Evolutionary conservation across 2,113 vertebrate species (phyloP).

Genomic region (Lichenostomus cassidix): DNA sequence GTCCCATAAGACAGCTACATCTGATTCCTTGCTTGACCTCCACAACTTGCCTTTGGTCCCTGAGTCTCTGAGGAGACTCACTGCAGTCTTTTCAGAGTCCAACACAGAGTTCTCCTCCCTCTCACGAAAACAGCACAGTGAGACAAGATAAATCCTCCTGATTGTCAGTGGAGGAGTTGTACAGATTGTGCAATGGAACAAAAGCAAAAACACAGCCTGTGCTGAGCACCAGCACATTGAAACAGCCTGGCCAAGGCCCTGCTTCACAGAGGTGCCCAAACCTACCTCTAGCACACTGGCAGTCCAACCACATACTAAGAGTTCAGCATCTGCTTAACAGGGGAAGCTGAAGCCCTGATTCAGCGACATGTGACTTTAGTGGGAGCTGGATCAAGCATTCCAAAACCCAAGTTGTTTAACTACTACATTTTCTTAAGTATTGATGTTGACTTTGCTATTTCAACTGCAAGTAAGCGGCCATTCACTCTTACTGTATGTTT

Average conservation of each 20-base stretch:
- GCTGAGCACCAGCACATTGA: not conserved
- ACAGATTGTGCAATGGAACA: not conserved
- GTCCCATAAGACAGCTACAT: slow-evolving; percentile 27
- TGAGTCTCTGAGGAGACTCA: not conserved
- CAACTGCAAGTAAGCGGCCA: not conserved
- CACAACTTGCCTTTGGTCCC: not conserved
- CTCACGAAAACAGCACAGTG: not conserved
- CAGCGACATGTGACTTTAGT: slow-evolving; percentile 29
- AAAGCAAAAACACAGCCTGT: not conserved
- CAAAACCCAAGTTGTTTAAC: slow-evolving; percentile 27
- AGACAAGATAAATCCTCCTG: slow-evolving; percentile 25
- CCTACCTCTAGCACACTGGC: not conserved
- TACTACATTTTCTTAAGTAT: slow-evolving; percentile 1
- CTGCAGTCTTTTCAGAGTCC: not conserved
- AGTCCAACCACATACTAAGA: not conserved
- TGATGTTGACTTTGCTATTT: not conserved
- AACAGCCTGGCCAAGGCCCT: not conserved
- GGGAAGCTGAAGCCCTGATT: slow-evolving; percentile 36
- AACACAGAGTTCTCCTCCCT: not conserved
- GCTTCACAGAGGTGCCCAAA: not conserved
- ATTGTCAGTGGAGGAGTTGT: not conserved
- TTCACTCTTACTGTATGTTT: not conserved
- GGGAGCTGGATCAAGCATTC: slow-evolving; percentile 37
- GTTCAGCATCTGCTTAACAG: not conserved
- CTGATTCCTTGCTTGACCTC: slow-evolving; percentile 2